These are phyloP conservation scores for Ethmia dodecea DNA, from an alignment of 2,888 invertebrate species.

Conservation along the genomic window DNA sequence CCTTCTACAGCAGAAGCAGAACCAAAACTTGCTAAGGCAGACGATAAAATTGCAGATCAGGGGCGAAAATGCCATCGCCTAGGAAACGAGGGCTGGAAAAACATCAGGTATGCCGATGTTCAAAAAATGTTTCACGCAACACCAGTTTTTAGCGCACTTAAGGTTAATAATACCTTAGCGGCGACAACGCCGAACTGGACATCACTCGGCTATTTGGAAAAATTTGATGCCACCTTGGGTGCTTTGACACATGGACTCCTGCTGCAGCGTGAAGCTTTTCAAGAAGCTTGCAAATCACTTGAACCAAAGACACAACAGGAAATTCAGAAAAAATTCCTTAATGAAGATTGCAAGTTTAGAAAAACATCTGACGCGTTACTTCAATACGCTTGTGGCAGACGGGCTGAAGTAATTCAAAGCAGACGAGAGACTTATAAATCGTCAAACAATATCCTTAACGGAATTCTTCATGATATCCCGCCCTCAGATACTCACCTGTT, in stretches of 20 bases:
- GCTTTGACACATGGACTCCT: conserved; percentile 14
- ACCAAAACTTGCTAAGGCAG: conserved; percentile 4
- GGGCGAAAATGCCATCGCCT: conserved; percentile 5
- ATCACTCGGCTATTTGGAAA: conserved; percentile 5
- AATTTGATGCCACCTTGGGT: conserved; percentile 10
- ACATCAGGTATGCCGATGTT: conserved; percentile 15
- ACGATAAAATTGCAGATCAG: conserved; percentile 2
- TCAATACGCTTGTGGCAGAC: conserved; percentile 2
- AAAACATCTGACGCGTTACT: conserved; percentile 1
- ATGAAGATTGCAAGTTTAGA: not conserved
- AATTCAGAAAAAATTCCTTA: not conserved
- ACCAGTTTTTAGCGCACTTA: conserved; percentile 15
- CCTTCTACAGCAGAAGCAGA: conserved; percentile 7
- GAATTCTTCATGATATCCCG: not conserved
- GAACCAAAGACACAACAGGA: not conserved
- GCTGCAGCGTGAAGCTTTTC: conserved; percentile 8
- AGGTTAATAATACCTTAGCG: conserved; percentile 12
- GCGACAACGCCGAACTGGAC: conserved; percentile 15
- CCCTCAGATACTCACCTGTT: conserved; percentile 2
- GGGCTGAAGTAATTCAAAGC: conserved; percentile 1
- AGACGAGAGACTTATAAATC: conserved; percentile 1
- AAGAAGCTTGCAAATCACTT: conserved; percentile 3
- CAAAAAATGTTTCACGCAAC: conserved; percentile 19
- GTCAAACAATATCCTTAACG: not conserved
- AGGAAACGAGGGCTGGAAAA: conserved; percentile 2